Base-by-base conservation (phyloP, 2,113 vertebrate species). In the Chitala chitala region DNA sequence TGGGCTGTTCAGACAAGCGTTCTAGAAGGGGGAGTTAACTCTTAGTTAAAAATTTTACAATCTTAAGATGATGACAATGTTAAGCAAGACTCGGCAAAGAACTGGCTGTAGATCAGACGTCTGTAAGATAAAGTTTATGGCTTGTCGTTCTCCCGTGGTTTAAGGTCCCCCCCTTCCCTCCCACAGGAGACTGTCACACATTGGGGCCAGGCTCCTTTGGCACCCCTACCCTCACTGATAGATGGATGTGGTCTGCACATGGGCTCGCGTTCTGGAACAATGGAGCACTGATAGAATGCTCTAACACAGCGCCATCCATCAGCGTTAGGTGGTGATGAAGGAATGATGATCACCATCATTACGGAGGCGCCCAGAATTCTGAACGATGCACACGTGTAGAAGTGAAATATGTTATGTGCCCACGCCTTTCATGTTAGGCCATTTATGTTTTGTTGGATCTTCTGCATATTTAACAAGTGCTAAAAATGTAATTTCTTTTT, bases 201-300 rank as follows among this genome's bases (percentile, higher is more conserved):
- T 33, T 36, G 36, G 36, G 33, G 17, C 17, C 59, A 36, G 59
- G 20, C 31, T 38, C 17, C 24, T 42, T 68, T 15, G 48, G 48
- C 2, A 51, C 20, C 12, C 20, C 48, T 51, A 15, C 42, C 24
- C 29, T 42, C 15, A 4, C 17, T n/a, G 40, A 68, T 46, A 46
- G 42, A 48, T 48, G 64, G 40, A 68, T 31, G 64, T 68, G 64
- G 64, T 44, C 64, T 68, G n/a, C 64, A 46, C 40, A 38, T 68
- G 22, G 24, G 20, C 7, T 31, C 4, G 5, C 40, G 64, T 68
- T 68, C 64, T 42, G 42, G 64, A 68, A 68, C 42, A 68, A 38
- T 46, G 40, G 42, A 48, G 15, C 26, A 13, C 42, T 68, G 42
- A 68, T 22, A 29, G 42, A 68, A 48, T 15, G 3, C 64, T 61